Evolutionary conservation across 2,888 invertebrate genomes (phyloP), one percentile per base, ranked within the genome.

Genomic region (Sinopyrophorus schimmeli): DNA sequence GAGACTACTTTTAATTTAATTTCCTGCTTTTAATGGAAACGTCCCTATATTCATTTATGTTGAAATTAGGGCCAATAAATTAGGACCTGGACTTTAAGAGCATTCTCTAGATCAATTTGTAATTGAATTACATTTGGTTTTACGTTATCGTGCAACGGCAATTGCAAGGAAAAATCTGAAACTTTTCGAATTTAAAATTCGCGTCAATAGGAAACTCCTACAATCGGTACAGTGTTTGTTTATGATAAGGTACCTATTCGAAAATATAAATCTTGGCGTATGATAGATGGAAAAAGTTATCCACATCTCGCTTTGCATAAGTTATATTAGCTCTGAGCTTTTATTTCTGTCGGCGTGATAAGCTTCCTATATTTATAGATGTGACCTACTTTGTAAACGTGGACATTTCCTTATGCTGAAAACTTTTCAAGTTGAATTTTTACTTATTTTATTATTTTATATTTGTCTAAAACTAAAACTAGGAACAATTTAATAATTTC

Each of bases 301-400:
- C 42, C 49, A 35, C 44, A 48, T 55, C 49, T 53, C 39, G 44
- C 47, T 47, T 49, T 46, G 55, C 55, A 52, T 54, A 53, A 57
- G 53, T 54, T 55, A 57, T 54, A 57, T 55, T 57, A 41, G 51
- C 57, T 52, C 54, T 53, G 55, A 55, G 60, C 60, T 61, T 61
- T 63, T 63, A 61, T 61, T 60, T 61, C 63, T 60, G 63, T 61
- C 63, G 61, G 56, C 61, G 58, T 58, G 61, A 63, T 59, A 61
- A 61, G 57, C 61, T 53, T 47, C 31, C 51, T 51, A 50, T 57
- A 57, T 60, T 60, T 59, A 59, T 59, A 51, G 46, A 55, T 51
- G 39, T 53, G 51, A 57, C 53, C 53, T 47, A 53, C 52, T 55
- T 49, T 24, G 39, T 18, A 48, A 52, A 48, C 28, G 30, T 44